These are phyloP conservation scores for Rattus norvegicus DNA, from an alignment of 2,113 vertebrate genomes.

Conservation along the genomic window DNA sequence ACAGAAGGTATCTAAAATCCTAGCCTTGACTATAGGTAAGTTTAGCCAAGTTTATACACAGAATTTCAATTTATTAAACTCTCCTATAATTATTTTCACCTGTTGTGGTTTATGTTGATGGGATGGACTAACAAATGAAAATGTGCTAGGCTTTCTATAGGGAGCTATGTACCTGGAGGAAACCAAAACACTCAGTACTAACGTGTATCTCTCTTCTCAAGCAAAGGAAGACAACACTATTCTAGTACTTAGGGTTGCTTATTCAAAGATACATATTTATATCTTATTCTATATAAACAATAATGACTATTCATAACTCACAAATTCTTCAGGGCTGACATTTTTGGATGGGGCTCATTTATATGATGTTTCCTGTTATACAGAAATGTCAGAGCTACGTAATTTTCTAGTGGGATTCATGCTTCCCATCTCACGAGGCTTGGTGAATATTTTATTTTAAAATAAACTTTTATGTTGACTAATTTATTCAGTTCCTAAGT, in stretches of 20 bases:
- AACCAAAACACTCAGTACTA: conserved; percentile 48
- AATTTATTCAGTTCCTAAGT: neutral
- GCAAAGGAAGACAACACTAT: neutral
- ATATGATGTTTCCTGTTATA: neutral
- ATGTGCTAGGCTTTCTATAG: conserved; percentile 18
- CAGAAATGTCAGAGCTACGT: neutral
- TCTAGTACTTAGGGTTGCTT: neutral
- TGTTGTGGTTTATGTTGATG: conserved; percentile 33
- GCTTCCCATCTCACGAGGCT: neutral
- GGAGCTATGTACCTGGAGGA: neutral
- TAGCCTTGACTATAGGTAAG: neutral
- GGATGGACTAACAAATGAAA: conserved; percentile 53
- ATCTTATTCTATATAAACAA: neutral
- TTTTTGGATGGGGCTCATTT: conserved; percentile 36
- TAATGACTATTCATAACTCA: neutral
- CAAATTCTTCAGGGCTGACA: conserved; percentile 19
- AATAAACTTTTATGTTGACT: neutral
- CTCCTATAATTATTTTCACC: conserved; percentile 5
- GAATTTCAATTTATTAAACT: conserved; percentile 49
- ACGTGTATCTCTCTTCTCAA: conserved; percentile 6
- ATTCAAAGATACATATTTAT: no score
- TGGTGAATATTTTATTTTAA: neutral
- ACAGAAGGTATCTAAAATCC: conserved; percentile 46
- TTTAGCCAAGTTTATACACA: neutral
- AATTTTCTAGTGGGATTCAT: neutral